These are phyloP conservation scores for Drosophila kanekoi DNA, from an alignment of 2,888 invertebrate species.

Conservation along the genomic window DNA sequence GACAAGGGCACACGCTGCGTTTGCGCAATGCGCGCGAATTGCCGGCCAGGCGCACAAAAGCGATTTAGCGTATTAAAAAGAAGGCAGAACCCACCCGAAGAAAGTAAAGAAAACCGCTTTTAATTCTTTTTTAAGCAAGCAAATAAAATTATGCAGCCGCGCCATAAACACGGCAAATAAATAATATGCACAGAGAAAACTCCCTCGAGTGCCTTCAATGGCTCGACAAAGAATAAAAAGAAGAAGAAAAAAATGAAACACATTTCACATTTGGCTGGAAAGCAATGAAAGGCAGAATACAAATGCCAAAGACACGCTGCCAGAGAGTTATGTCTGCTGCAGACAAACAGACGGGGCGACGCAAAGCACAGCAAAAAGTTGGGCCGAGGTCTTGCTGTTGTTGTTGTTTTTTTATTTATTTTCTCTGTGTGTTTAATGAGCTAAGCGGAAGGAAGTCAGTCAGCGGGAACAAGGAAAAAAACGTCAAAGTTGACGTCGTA, in stretches of 20 bases:
- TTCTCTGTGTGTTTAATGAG: constrained; percentile 77
- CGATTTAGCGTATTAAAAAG: constrained; percentile 69
- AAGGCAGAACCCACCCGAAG: constrained; percentile 13
- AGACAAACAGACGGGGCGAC: constrained; percentile 32
- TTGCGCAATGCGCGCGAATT: constrained; percentile 54
- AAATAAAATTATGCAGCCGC: constrained; percentile 79
- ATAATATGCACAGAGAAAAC: constrained; percentile 62
- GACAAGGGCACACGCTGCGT: constrained; percentile 36
- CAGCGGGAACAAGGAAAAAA: constrained; percentile 45
- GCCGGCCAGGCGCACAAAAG: constrained; percentile 67
- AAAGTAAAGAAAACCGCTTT: constrained; percentile 58
- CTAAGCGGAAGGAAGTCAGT: constrained; percentile 83
- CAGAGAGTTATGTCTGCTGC: constrained; percentile 61
- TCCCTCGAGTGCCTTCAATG: constrained; percentile 79
- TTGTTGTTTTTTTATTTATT: background rate
- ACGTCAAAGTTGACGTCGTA: constrained; percentile 64
- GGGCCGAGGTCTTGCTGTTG: constrained; percentile 14
- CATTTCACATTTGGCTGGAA: constrained; percentile 70
- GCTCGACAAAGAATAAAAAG: constrained; percentile 42
- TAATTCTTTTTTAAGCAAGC: constrained; percentile 82
- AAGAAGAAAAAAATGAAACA: constrained; percentile 42
- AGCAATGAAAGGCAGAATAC: constrained; percentile 53
- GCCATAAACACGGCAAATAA: constrained; percentile 75
- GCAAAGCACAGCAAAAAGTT: constrained; percentile 35
- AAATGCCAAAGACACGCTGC: constrained; percentile 61